Evolutionary conservation across 2,888 invertebrate genomes (phyloP), one percentile per base, ranked within the genome.

Genomic region (Willowsia nigromaculata): DNA sequence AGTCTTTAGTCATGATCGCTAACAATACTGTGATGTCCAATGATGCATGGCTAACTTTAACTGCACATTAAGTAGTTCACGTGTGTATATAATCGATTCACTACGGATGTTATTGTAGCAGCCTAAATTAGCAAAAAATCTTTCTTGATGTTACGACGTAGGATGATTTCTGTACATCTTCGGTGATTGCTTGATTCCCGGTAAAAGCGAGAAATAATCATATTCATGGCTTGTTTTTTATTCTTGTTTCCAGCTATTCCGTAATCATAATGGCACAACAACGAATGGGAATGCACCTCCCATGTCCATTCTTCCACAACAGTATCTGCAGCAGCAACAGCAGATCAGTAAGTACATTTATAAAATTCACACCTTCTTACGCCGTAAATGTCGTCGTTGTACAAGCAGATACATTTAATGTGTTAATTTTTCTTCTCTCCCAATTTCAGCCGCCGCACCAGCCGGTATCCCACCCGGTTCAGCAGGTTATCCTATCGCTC

Each of bases 161-260:
- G 22, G 68, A 68, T 68, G 78, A 53, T 78, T 78, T 78, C 53
- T 78, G 47, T 68, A 40, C 68, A 40, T 68, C 22, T 22, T 40
- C 40, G 22, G 33, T 59, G 13, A 9, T 59, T 22, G 25, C 13
- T 43, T 15, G 50, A 43, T 37, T 25, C 30, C 13, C 22, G n/a
- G n/a, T n/a, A 4, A 33, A 1, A 30, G 4, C 27, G 15, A n/a
- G 68, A 27, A 18, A 40, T 43, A 81, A 90, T 15, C n/a, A 78
- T 59, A 68, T 65, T 68, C 18, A 68, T 65, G 65, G 7, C 15
- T 88, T 74, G 82, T 90, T 92, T 90, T 92, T 90, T 93, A 91
- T 92, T 89, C n/a, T 94, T 92, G 86, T 94, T 96, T 96, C 33
- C 95, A 97, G 97, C 97, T 98, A 93, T 97, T 97, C 95, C 96